Evolutionary conservation across 2,797 vertebrate genomes (phyloP), one percentile per base, ranked within the genome.

Genomic region (Tarsius wallacei): DNA sequence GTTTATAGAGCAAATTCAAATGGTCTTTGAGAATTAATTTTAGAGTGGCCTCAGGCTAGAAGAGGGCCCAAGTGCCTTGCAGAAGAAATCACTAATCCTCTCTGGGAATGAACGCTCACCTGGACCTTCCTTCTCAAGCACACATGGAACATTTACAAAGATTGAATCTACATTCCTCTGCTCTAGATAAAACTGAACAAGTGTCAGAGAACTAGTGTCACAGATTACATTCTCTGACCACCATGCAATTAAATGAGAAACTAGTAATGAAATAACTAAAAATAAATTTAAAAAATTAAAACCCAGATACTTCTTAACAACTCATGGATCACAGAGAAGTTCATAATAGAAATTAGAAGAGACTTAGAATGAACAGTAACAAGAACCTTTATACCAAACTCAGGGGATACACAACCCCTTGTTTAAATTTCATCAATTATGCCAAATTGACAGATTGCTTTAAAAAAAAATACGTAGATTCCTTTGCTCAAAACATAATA

Each of bases 11-110:
- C 7, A 83, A 71, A 88, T 49, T 76, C 26, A n/a, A 59, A 53
- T 77, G 51, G 88, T 64, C 55, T n/a, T n/a, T 64, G 74, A 87
- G n/a, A 91, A 88, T 90, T 86, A 61, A 83, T 94, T 77, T 83
- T 83, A 87, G 47, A 84, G 49, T 57, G 19, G 36, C 26, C 55
- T 59, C 70, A 84, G 73, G 49, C 57, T 63, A 71, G 9, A 57
- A 59, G 36, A 76, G 10, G 21, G 11, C 8, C 24, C 33, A 24
- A 87, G 49, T 31, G 19, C 55, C 47, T 83, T 84, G 26, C 70
- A 57, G 77, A 63, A 70, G 51, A 95, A 71, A 71, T 88, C 15
- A 12, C n/a, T 84, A 64, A 71, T 31, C 16, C 19, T 86, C 63
- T 87, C n/a, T 53, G 59, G 59, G 53, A 83, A 49, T 64, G 55